Percentiles rank a stretch among this genome's conserved stretches.
These are phyloP conservation scores for Vireo altiloquus DNA, from an alignment of 2,113 vertebrate genomes.

Conservation along the genomic window DNA sequence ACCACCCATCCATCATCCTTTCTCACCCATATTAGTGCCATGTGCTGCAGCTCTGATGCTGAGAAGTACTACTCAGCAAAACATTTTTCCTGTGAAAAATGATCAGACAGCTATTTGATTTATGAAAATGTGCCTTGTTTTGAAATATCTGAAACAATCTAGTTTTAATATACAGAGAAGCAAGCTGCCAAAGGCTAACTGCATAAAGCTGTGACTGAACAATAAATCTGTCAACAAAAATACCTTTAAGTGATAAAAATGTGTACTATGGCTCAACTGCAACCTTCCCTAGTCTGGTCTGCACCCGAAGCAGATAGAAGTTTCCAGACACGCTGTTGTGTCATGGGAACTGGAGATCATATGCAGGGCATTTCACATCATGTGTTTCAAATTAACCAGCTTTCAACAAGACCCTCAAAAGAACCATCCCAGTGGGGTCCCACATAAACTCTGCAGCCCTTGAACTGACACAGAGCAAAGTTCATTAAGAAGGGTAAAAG, in stretches of 20 bases:
- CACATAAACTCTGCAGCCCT: neutral
- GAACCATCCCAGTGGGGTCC: neutral
- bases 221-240: constrained; percentile 46
- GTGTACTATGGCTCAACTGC: neutral
- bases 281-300: neutral
- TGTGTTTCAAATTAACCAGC: neutral
- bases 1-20: neutral
- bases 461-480: neutral
- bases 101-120: neutral
- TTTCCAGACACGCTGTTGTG: neutral
- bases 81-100: constrained; percentile 10
- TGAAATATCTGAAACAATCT: constrained; percentile 14
- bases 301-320: neutral
- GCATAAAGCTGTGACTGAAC: constrained; percentile 13
- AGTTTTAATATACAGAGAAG: constrained; percentile 37
- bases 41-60: neutral
- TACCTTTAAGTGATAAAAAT: constrained; percentile 15
- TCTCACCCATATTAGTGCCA: neutral
- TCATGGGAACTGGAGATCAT: neutral
- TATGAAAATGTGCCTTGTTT: constrained; percentile 5
- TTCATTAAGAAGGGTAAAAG: neutral
- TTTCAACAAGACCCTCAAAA: neutral
- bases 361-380: neutral
- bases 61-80: neutral
- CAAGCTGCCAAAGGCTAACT: constrained; percentile 12